Conservation (phyloP, 2,888 invertebrate genomes). For the Nysson spinosus region DNA sequence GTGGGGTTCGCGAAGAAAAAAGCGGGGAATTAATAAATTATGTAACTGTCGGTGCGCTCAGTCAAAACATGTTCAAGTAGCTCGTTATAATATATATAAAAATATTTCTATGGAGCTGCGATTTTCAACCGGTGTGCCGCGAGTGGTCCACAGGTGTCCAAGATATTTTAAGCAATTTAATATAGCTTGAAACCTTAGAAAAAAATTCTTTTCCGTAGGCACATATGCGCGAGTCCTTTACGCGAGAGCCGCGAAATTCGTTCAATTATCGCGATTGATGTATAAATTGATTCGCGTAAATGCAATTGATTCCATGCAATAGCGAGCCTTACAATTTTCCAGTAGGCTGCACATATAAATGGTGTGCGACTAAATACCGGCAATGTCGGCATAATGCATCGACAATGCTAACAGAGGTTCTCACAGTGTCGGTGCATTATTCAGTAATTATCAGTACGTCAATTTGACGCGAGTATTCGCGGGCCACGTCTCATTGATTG, state of each 20-base stretch:
- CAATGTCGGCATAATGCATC: conserved; percentile 52
- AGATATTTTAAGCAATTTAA: no score
- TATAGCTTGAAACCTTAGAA: no score
- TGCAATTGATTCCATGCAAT: conserved; percentile 1
- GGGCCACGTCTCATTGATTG: conserved; percentile 26
- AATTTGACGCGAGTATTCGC: conserved; percentile 52
- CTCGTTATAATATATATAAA: no score
- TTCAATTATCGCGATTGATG: no score
- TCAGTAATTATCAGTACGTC: conserved; percentile 57
- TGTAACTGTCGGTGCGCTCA: conserved; percentile 19
- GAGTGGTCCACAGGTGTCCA: no score
- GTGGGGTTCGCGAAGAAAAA: conserved; percentile 17
- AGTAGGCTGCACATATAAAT: conserved; percentile 19
- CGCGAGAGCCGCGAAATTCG: no score
- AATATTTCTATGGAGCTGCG: no score
- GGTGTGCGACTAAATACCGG: conserved; percentile 20
- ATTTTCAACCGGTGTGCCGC: no score
- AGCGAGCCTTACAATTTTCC: conserved; percentile 37
- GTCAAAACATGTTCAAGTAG: not conserved
- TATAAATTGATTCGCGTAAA: no score
- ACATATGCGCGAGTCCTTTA: no score
- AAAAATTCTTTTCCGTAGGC: no score
- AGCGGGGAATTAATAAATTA: conserved; percentile 53
- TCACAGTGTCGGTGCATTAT: conserved; percentile 56
- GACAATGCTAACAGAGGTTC: conserved; percentile 63